Percentiles rank a stretch among this genome's conserved stretches.
These are phyloP conservation scores for Andrena fulva DNA, from an alignment of 2,888 invertebrate species.

Conservation along the genomic window DNA sequence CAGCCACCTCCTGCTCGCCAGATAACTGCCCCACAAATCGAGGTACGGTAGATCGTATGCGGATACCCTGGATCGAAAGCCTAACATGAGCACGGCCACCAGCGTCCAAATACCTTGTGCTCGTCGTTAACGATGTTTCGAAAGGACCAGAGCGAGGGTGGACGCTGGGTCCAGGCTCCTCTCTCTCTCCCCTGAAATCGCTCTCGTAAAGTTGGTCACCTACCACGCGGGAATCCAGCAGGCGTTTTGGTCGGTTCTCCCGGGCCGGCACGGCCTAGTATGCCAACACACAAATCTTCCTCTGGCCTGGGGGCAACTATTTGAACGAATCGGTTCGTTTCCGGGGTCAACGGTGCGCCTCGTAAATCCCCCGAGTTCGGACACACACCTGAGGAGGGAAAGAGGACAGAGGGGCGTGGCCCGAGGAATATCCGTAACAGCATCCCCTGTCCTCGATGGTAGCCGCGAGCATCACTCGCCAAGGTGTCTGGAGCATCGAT, in stretches of 20 bases:
- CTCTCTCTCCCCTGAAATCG: background rate
- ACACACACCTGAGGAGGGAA: conserved; percentile 6
- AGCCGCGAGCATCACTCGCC: too few relatives aligned
- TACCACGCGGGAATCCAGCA: conserved; percentile 16
- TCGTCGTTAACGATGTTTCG: conserved; percentile 6
- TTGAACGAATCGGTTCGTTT: conserved; percentile 59
- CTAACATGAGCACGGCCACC: background rate
- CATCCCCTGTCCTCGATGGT: too few relatives aligned
- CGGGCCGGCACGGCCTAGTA: conserved; percentile 36
- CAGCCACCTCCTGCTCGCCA: too few relatives aligned
- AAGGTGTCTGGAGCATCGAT: too few relatives aligned
- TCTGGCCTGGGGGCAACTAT: conserved; percentile 47
- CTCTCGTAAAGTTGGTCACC: conserved; percentile 19
- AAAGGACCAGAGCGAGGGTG: too few relatives aligned
- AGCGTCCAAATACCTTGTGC: conserved; percentile 8
- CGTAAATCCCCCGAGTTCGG: conserved; percentile 37
- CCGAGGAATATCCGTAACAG: conserved; percentile 26
- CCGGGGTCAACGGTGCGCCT: conserved; percentile 19
- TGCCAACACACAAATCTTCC: conserved; percentile 66
- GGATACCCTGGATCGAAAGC: background rate
- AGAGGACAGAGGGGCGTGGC: background rate
- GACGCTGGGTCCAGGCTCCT: too few relatives aligned
- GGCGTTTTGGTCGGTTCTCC: conserved; percentile 19
- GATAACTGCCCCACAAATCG: background rate
- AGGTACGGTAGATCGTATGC: conserved; percentile 1